phyloP scores from a whole-genome alignment of 2,888 invertebrate genomes.

The Oxycera nigricornis region DNA sequence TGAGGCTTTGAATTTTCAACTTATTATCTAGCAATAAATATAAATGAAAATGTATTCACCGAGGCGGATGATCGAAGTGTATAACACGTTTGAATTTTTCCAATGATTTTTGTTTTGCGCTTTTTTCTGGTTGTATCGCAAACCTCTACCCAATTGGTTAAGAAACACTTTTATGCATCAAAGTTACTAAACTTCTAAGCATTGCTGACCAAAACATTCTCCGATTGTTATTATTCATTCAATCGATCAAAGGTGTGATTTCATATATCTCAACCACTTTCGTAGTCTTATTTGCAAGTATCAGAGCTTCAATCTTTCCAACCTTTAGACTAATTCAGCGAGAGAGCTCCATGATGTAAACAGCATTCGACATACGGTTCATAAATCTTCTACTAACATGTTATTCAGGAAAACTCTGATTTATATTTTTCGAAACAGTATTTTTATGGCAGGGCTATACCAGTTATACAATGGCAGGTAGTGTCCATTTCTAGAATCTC shows the following conservation, averaged over 20 bases:
- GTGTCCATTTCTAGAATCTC: neutral
- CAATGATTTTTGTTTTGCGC: too few relatives aligned
- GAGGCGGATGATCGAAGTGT: too few relatives aligned
- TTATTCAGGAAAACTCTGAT: slow-evolving; percentile 46
- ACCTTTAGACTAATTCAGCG: slow-evolving; percentile 4
- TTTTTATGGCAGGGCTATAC: neutral
- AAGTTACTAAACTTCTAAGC: too few relatives aligned
- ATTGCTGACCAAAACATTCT: too few relatives aligned
- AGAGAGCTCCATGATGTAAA: slow-evolving; percentile 38
- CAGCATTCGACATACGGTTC: slow-evolving; percentile 38
- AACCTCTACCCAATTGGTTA: too few relatives aligned
- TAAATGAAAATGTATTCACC: too few relatives aligned
- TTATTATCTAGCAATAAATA: too few relatives aligned
- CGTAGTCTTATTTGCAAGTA: slow-evolving; percentile 16
- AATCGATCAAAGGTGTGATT: slow-evolving; percentile 48
- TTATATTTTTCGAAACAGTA: slow-evolving; percentile 41
- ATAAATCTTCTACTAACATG: slow-evolving; percentile 45
- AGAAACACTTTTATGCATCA: too few relatives aligned
- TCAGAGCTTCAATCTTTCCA: slow-evolving; percentile 30
- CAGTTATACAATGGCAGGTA: neutral
- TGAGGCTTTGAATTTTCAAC: too few relatives aligned
- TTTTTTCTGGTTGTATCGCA: too few relatives aligned
- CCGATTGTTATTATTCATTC: slow-evolving; percentile 44
- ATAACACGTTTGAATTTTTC: too few relatives aligned
- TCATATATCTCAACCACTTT: slow-evolving; percentile 38